These are phyloP conservation scores for Drosophila varians DNA, from an alignment of 1,140 invertebrate genomes.

Conservation along the genomic window DNA sequence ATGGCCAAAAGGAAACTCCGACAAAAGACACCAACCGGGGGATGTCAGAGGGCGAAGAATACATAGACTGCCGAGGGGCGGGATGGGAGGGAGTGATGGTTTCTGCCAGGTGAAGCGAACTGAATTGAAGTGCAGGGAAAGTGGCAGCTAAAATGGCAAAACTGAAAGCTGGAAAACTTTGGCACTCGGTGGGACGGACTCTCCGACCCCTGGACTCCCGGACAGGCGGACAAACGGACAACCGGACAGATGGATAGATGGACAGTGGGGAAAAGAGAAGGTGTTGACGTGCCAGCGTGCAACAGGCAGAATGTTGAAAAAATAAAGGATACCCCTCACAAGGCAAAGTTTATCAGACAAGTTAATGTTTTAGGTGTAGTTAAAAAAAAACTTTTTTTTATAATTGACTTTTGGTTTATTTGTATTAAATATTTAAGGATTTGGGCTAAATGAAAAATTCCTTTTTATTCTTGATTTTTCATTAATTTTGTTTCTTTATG, in stretches of 20 bases:
- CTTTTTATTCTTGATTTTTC: no score
- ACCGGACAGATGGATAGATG: not conserved
- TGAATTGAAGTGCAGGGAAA: conserved; percentile 37
- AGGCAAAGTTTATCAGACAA: not conserved
- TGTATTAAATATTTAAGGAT: no score
- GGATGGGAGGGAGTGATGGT: not conserved
- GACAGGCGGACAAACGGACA: conserved; percentile 4
- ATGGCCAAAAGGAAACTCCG: conserved; percentile 32
- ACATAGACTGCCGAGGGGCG: conserved; percentile 14
- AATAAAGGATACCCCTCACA: conserved; percentile 4
- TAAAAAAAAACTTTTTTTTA: no score
- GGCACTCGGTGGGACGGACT: conserved; percentile 5
- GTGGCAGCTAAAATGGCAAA: conserved; percentile 46
- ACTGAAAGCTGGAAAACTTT: conserved; percentile 35
- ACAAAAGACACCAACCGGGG: conserved; percentile 8
- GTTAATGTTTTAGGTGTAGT: no score
- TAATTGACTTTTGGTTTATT: no score
- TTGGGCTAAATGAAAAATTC: no score
- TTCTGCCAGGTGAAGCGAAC: conserved; percentile 3
- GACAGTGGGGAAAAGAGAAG: conserved; percentile 22
- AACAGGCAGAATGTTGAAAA: conserved; percentile 16
- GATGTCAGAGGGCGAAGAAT: not conserved
- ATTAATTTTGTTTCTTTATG: no score
- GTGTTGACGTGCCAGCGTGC: conserved; percentile 27
- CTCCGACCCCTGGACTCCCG: no score